Conservation (phyloP, 2,888 invertebrate species). For the Tachina fera region DNA sequence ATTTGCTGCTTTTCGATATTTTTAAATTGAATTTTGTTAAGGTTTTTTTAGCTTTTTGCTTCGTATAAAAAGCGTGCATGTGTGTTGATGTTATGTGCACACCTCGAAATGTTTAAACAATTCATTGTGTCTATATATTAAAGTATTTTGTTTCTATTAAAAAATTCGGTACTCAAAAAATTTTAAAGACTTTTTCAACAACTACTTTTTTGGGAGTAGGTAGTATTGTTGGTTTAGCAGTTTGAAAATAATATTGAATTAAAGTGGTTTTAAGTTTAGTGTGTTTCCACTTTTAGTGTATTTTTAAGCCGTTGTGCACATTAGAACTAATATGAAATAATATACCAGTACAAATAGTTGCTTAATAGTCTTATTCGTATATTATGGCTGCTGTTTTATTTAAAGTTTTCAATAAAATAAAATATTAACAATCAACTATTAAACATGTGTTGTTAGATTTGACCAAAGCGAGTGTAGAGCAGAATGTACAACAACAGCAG, state of each 20-base stretch:
- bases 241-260: not conserved
- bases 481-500: too few species aligned
- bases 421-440: constrained; percentile 47
- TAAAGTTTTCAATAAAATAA: constrained; percentile 31
- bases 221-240: not conserved
- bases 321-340: not conserved
- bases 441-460: constrained; percentile 48
- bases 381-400: constrained; percentile 43
- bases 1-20: constrained; percentile 52
- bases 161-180: not conserved
- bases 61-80: constrained; percentile 52
- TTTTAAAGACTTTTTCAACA: not conserved
- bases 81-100: constrained; percentile 67
- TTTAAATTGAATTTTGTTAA: constrained; percentile 19
- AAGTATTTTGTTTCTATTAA: constrained; percentile 8
- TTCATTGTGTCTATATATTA: not conserved
- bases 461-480: not conserved
- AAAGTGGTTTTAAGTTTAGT: too few species aligned
- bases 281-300: not conserved
- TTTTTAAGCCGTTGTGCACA: not conserved
- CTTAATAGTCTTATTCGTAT: constrained; percentile 51
- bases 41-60: constrained; percentile 4
- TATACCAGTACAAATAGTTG: constrained; percentile 19
- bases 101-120: constrained; percentile 62
- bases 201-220: not conserved